Base-by-base conservation (phyloP, 2,888 invertebrate genomes). In the Dione juno region DNA sequence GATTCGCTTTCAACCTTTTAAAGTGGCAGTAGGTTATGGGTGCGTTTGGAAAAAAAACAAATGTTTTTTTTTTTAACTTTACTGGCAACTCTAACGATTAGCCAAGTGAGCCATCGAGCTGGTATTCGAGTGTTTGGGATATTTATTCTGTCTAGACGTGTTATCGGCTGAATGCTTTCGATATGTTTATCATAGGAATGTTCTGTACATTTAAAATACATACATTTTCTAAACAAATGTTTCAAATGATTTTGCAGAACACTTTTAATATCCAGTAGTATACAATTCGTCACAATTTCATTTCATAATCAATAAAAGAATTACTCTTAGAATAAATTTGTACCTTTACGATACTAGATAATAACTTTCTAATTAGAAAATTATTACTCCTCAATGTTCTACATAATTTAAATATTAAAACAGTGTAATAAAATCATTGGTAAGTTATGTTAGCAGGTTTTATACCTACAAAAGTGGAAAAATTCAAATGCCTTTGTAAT, bases 51-150 rank as follows among this genome's bases (percentile, higher is more conserved):
- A 80, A 84, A 84, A 85, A 84, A 84, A 81, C 66, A 78, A 80
- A 83, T 81, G 82, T 82, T 82, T 81, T 85, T 85, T 84, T 82
- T 84, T 82, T 54, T 19, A 40, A 77, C 84, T 84, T 81, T 81
- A 84, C 83, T 81, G 80, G 82, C 81, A 82, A 81, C 84, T 81
- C 81, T 80, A 79, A 79, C 89, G 89, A 92, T 92, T 92, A 90
- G 89, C 92, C 90, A 91, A 92, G 90, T 92, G 91, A 92, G 89
- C 90, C 91, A 92, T 90, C 85, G 87, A 81, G 80, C 82, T 84
- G 89, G 92, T 75, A 92, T 91, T 91, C 89, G 90, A 92, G 90
- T 90, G 90, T 84, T 87, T 84, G 75, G 82, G 81, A 89, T 89
- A 90, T 90, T 89, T 90, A 90, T 88, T 85, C 79, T 88, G 92